Conservation (phyloP, 30 jellyfish, hydroid and myxozoan species). For the Turritopsis dohrnii region DNA sequence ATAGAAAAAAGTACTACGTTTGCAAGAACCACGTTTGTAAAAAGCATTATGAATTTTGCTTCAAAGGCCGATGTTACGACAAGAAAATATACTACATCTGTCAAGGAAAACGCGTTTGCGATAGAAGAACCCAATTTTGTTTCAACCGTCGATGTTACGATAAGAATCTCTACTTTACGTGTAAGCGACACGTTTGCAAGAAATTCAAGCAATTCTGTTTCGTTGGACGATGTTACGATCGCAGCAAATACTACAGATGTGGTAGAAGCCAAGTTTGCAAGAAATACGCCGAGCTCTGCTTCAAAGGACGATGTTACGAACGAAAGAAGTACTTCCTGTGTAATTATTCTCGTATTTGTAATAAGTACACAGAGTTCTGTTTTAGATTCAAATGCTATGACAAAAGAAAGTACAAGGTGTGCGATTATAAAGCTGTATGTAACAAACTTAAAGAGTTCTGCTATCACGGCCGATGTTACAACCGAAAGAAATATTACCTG, state of each 20-base stretch:
- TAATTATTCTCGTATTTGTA: background rate
- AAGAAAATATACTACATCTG: background rate
- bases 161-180: background rate
- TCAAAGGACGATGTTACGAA: slow-evolving; percentile 7
- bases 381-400: background rate
- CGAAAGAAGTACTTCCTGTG: background rate
- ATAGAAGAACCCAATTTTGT: slow-evolving; percentile 2
- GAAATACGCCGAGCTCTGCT: background rate
- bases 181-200: slow-evolving; percentile 3
- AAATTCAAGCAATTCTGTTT: background rate
- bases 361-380: background rate
- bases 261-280: slow-evolving; percentile 12
- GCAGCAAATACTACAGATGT: background rate
- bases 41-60: background rate
- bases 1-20: background rate
- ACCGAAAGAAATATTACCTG: background rate
- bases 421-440: background rate
- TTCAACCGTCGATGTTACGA: slow-evolving; percentile 12
- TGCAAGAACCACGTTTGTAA: slow-evolving; percentile 2
- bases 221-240: background rate
- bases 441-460: background rate
- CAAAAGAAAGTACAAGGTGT: background rate
- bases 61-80: slow-evolving; percentile 3
- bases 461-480: slow-evolving; percentile 9
- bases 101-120: background rate